These are phyloP conservation scores for Cirrhinus molitorella DNA, from an alignment of 2,797 vertebrate species.

Conservation along the genomic window DNA sequence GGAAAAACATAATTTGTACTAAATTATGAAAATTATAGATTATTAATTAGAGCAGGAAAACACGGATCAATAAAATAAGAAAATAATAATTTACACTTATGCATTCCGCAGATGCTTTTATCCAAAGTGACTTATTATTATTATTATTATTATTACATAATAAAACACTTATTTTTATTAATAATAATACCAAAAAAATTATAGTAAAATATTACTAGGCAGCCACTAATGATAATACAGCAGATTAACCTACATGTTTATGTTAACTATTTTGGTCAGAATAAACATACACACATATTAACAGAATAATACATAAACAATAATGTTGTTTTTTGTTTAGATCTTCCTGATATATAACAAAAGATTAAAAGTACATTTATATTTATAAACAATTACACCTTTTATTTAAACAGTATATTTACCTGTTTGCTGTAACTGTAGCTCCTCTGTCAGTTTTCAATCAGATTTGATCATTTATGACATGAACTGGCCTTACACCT, in stretches of 20 bases:
- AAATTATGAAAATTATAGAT: neutral
- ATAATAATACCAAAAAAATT: neutral
- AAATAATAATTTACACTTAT: neutral
- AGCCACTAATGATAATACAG: neutral
- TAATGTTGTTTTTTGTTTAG: too few relatives aligned
- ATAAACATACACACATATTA: slow-evolving; percentile 1
- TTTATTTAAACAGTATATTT: neutral
- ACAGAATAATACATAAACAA: neutral
- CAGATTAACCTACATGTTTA: neutral
- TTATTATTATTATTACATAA: neutral
- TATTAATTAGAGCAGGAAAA: neutral
- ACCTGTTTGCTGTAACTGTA: slow-evolving; percentile 16
- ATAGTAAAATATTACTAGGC: neutral
- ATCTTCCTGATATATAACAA: neutral
- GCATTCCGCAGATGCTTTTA: neutral
- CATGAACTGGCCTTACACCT: slow-evolving; percentile 25
- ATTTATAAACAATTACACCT: neutral
- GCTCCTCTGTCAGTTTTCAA: neutral
- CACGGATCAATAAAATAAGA: neutral
- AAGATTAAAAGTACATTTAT: neutral
- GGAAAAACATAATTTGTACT: neutral
- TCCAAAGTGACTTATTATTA: neutral
- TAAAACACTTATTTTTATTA: neutral
- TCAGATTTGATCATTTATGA: slow-evolving; percentile 14
- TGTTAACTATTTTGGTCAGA: neutral